Base-by-base conservation (phyloP, 2,113 vertebrate species). In the Hoplias malabaricus region DNA sequence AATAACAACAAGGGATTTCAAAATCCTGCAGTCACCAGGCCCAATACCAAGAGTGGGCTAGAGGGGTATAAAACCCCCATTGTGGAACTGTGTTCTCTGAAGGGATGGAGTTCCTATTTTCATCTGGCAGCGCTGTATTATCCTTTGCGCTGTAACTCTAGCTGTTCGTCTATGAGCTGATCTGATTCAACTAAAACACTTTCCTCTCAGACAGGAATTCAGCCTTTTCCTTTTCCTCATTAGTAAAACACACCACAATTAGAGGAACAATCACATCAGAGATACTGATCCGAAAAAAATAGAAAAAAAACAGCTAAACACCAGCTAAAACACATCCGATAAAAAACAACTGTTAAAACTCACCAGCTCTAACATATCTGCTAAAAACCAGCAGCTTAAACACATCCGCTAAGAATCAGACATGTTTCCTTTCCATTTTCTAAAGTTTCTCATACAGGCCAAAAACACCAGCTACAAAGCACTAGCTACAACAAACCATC, bases 131-230 rank as follows among this genome's bases (percentile, higher is more conserved):
- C 1, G 14, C 12, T 46, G 43, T n/a, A 48, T n/a, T 48, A n/a
- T 2, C 1, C 16, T 48, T 19, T n/a, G 19, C 11, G n/a, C 16
- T n/a, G 46, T 11, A 5, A 5, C n/a, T 4, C 46, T 19, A 5
- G 19, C n/a, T n/a, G 2, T 38, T 4, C 10, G 36, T n/a, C 36
- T 5, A 38, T 38, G 4, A 3, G 5, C 46, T 48, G 46, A 19
- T n/a, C 53, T 21, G n/a, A 40, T 19, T 27, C 33, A 2, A 16
- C 12, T 57, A 36, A 57, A 31, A 53, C 23, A 42, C 25, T 56
- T 77, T 68, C 53, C 65, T 68, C 10, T 71, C 36, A 29, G 40
- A 73, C 74, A 77, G 80, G 80, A 81, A 73, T 50, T 66, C 50
- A n/a, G 46, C 34, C 38, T 68, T 59, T 76, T 77, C 69, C 74